These are phyloP conservation scores for Empidonax alnorum DNA, from an alignment of 2,113 vertebrate genomes.

Conservation along the genomic window DNA sequence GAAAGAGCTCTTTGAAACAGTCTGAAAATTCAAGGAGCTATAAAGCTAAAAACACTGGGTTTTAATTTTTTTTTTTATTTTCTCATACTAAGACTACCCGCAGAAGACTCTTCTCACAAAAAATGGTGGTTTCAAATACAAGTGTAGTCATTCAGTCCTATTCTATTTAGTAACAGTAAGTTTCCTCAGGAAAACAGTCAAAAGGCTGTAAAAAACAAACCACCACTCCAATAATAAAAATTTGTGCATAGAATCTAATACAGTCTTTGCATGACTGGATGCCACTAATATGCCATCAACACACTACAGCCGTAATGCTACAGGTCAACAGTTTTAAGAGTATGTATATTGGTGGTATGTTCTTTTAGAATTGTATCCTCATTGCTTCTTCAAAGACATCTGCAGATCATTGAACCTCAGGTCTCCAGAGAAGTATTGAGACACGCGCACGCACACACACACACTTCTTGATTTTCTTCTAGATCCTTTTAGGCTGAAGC, in stretches of 20 bases:
- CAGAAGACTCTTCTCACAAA: slow-evolving; percentile 34
- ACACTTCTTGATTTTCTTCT: slow-evolving; percentile 59
- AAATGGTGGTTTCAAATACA: slow-evolving; percentile 46
- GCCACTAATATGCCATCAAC: slow-evolving; percentile 52
- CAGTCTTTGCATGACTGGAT: slow-evolving; percentile 56
- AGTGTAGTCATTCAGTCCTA: slow-evolving; percentile 21
- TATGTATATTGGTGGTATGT: slow-evolving; percentile 43
- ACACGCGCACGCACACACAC: background rate
- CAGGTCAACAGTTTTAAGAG: slow-evolving; percentile 58
- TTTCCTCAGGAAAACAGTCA: slow-evolving; percentile 61
- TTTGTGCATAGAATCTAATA: slow-evolving; percentile 68
- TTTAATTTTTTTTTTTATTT: background rate
- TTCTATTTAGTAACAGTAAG: slow-evolving; percentile 34
- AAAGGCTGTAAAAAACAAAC: slow-evolving; percentile 55
- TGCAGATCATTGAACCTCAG: slow-evolving; percentile 25
- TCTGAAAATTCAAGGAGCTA: slow-evolving; percentile 55
- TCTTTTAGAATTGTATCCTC: slow-evolving; percentile 58
- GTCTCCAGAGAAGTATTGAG: slow-evolving; percentile 46
- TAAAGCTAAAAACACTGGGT: slow-evolving; percentile 54
- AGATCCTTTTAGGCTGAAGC: slow-evolving; percentile 61
- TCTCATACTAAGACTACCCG: slow-evolving; percentile 19
- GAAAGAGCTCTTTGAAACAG: slow-evolving; percentile 58
- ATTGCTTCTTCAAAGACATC: slow-evolving; percentile 61
- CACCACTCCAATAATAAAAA: slow-evolving; percentile 41
- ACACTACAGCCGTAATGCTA: slow-evolving; percentile 57